Evolutionary conservation across 2,797 vertebrate genomes (phyloP).

Genomic region (Urophycis tenuis): DNA sequence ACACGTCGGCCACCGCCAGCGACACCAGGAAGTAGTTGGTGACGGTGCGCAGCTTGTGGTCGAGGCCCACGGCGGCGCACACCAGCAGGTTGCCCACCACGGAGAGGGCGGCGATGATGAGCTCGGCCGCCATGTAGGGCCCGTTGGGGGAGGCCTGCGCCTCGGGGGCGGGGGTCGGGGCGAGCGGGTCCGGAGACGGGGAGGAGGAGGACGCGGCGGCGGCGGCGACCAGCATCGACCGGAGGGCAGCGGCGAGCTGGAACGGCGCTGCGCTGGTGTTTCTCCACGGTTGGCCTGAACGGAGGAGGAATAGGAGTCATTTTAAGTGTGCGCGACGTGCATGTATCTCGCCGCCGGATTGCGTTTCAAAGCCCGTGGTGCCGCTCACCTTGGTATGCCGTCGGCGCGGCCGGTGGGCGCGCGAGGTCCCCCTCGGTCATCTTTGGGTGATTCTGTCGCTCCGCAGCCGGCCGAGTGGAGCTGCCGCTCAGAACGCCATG

Average conservation of each 20-base stretch:
- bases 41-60: constrained; percentile 67
- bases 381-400: neutral
- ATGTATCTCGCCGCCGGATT: neutral
- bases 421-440: neutral
- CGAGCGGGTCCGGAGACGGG: neutral
- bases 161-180: constrained; percentile 6
- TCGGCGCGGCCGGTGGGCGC: neutral
- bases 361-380: neutral
- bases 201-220: neutral
- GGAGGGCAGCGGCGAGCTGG: constrained; percentile 13
- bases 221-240: neutral
- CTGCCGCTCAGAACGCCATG: neutral
- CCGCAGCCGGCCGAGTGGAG: neutral
- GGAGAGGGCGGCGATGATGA: constrained; percentile 70
- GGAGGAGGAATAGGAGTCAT: neutral
- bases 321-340: neutral
- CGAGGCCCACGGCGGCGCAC: constrained; percentile 64
- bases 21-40: constrained; percentile 79
- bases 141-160: constrained; percentile 50
- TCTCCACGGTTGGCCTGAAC: constrained; percentile 39
- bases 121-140: constrained; percentile 67
- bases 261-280: neutral
- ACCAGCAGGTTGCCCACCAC: constrained; percentile 66
- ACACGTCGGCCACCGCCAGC: constrained; percentile 70
- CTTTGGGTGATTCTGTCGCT: neutral